Base-by-base conservation (phyloP, 2,113 vertebrate genomes). In the Festucalex cinctus region DNA sequence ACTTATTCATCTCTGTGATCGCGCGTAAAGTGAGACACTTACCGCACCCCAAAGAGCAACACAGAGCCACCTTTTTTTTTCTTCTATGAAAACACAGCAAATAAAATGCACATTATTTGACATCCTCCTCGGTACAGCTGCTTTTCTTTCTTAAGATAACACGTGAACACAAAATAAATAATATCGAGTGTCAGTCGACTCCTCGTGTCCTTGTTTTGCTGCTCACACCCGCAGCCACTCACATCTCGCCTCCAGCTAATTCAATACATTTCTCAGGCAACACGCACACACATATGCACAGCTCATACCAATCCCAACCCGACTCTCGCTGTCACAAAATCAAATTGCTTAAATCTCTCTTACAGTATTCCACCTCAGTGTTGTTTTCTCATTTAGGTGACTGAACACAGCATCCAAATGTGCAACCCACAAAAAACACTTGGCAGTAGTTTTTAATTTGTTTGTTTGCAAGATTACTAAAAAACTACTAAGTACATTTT, bases 221-320 rank as follows among this genome's bases (percentile, higher is more conserved):
- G 60, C 59, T 62, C 69, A 69, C 44, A 5, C 73, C 69, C 75
- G 67, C 66, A 19, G 35, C 69, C 54, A 60, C 64, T 79, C 46
- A 74, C 69, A 73, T 63, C 54, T 68, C 49, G 26, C 48, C 76
- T 66, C 32, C 57, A 68, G 78, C 69, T 80, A 78, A 83, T 85
- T 83, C 84, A 78, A 85, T 83, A 80, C 65, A 69, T 65, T 69
- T 67, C 75, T 78, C 64, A 13, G 48, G 16, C 41, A 78, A 75
- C 73, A 68, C 49, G 48, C 54, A 24, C 48, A 66, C 44, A 26
- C 53, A 49, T 37, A 57, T 32, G 22, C 36, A 63, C 44, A 63
- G 64, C 37, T 60, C 17, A 54, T 56, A 39, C 26, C 54, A 49
- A 51, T 63, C 36, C 66, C 20, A 17, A 53, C 24, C 66, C 71